Base-by-base conservation (phyloP, 2,888 invertebrate genomes). In the Lepeophtheirus nordmannii region DNA sequence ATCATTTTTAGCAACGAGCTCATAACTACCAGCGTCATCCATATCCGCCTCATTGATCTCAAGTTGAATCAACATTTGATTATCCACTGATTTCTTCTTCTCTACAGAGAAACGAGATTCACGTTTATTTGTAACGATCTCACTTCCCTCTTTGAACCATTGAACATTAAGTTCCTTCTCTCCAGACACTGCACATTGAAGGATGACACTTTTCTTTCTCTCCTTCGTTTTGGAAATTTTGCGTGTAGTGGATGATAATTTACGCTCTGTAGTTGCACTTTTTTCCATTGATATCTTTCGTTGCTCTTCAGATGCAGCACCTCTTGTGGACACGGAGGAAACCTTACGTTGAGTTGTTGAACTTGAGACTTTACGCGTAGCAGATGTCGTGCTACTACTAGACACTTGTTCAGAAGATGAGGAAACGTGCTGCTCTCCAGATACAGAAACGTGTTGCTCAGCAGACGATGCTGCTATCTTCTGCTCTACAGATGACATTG, bases 1-100 rank as follows among this genome's bases (percentile, higher is more conserved):
- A 72, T 90, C 90, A 75, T 92, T 92, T 75, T 86, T 89, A 30
- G 91, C 91, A 9, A 91, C 83, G 71, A 92, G 78, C 77, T 90
- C 91, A 76, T 93, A 92, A 68, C 85, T 81, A 70, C 92, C 92
- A 76, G 87, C 89, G 75, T 93, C 92, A 22, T 92, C 91, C 68
- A 91, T 91, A 82, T 89, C 70, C 14, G 68, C 62, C 37, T 68
- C 69, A 68, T 69, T 83, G 56, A 92, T 80, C 77, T 89, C 89
- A 71, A 93, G 78, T 75, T 87, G 84, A 68, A 93, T 87, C 72
- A 66, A 23, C 20, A 58, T 61, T 61, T 66, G 38, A 14, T 58
- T 58, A 71, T 89, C 81, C 73, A 88, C 88, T 64, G 84, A 83
- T 70, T 86, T 85, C 74, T 87, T 85, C 65, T 73, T 74, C 68